phyloP scores from a whole-genome alignment of 1,140 invertebrate species.

The Diachasma alloeum region DNA sequence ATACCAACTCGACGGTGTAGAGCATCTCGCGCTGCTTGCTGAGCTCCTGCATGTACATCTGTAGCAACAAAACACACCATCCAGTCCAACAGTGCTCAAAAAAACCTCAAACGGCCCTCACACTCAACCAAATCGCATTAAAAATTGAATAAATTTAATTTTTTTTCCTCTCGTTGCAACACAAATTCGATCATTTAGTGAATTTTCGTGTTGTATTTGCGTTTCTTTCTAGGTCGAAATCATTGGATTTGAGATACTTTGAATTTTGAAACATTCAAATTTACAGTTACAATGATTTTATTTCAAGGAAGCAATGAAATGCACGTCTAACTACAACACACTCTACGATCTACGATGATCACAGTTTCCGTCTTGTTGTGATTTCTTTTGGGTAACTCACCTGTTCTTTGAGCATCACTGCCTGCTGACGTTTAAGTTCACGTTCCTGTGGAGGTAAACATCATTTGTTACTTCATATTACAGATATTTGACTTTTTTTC shows the following conservation, averaged over 20 bases:
- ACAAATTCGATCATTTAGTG: background rate
- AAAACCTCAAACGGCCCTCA: constrained; percentile 38
- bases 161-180: background rate
- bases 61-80: constrained; percentile 67
- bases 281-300: background rate
- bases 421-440: constrained; percentile 86
- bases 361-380: background rate
- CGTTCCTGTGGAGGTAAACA: constrained; percentile 76
- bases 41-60: constrained; percentile 88
- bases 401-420: constrained; percentile 88
- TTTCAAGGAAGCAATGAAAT: constrained; percentile 23
- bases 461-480: too few species aligned
- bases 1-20: constrained; percentile 86
- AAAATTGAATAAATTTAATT: constrained; percentile 12
- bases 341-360: constrained; percentile 10
- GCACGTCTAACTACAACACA: constrained; percentile 29
- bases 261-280: background rate
- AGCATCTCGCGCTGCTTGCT: constrained; percentile 86
- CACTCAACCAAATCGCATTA: constrained; percentile 11
- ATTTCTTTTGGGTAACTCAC: constrained; percentile 63
- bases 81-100: constrained; percentile 65
- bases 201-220: too few species aligned
- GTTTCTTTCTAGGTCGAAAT: too few species aligned
- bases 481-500: background rate
- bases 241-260: too few species aligned